Percentiles rank a stretch among this genome's conserved stretches.
Evolutionary conservation across 2,888 invertebrate genomes (phyloP).

Genomic region (Ochropleura leucogaster): DNA sequence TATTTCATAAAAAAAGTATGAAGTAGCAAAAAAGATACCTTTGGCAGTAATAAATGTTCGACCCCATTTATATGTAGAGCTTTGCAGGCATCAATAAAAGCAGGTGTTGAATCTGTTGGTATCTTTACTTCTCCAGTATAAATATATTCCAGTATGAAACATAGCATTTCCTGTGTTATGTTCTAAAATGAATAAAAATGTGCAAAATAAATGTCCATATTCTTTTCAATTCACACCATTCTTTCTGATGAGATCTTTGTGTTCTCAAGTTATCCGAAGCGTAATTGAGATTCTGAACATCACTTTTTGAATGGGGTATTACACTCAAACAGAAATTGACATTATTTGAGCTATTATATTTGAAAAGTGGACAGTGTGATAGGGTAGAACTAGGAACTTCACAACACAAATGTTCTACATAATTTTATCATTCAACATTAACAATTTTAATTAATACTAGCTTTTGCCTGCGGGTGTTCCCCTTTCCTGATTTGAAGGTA

Average conservation of each 20-base stretch:
- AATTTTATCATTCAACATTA: neutral
- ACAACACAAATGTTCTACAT: neutral
- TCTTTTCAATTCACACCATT: neutral
- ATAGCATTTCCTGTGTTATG: slow-evolving; percentile 74
- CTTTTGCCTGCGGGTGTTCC: too few relatives aligned
- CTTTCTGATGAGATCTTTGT: neutral
- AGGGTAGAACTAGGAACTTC: neutral
- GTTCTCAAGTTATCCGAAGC: neutral
- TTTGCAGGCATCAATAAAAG: slow-evolving; percentile 78
- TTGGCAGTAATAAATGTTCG: slow-evolving; percentile 59
- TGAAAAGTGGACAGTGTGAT: neutral
- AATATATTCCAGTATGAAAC: slow-evolving; percentile 81
- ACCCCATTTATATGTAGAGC: slow-evolving; percentile 78
- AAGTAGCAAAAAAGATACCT: slow-evolving; percentile 34
- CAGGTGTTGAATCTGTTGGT: slow-evolving; percentile 68
- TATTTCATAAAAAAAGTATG: neutral
- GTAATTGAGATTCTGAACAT: neutral
- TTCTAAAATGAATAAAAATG: slow-evolving; percentile 74
- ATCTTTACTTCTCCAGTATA: slow-evolving; percentile 85
- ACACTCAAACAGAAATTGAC: neutral
- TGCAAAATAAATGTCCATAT: neutral
- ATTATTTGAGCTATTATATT: neutral
- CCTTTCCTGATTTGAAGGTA: too few relatives aligned
- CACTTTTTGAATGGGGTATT: neutral
- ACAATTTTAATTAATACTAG: neutral